Conservation (phyloP, 1,140 invertebrate species). For the Papilio dardanus region DNA sequence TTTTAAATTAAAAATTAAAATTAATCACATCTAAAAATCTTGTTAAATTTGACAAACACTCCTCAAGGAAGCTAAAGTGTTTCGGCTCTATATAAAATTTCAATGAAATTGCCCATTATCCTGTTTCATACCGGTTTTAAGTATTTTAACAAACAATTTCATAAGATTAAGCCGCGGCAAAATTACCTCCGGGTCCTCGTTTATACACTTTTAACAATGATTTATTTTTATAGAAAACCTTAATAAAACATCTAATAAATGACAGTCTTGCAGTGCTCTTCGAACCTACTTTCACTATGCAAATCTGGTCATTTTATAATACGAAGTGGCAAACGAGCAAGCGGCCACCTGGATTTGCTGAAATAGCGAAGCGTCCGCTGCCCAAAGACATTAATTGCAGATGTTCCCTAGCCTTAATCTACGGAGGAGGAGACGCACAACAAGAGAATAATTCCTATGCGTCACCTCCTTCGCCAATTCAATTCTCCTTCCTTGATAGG, state of each 20-base stretch:
- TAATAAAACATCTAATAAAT: not conserved
- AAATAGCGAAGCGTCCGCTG: too few relatives aligned
- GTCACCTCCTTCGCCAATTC: too few relatives aligned
- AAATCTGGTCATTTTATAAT: too few relatives aligned
- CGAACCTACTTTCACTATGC: not conserved
- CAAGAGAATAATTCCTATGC: too few relatives aligned
- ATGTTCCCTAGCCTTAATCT: too few relatives aligned
- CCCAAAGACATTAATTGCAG: too few relatives aligned
- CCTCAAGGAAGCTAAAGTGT: not conserved
- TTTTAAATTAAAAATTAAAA: not conserved
- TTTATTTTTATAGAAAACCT: conserved; percentile 4
- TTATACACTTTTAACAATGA: conserved; percentile 5
- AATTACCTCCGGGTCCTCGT: not conserved
- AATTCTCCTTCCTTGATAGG: too few relatives aligned
- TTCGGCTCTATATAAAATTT: conserved; percentile 19
- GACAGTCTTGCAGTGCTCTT: not conserved
- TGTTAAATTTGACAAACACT: not conserved
- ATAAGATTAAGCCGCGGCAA: not conserved
- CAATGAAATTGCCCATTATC: conserved; percentile 25
- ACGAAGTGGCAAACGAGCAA: too few relatives aligned
- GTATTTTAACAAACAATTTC: conserved; percentile 32
- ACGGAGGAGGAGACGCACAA: too few relatives aligned
- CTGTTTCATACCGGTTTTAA: conserved; percentile 10
- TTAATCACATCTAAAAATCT: not conserved
- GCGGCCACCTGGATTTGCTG: too few relatives aligned